Evolutionary conservation across 2,113 vertebrate genomes (phyloP), one percentile per base, ranked within the genome.

Genomic region (Pteruthius melanotis): DNA sequence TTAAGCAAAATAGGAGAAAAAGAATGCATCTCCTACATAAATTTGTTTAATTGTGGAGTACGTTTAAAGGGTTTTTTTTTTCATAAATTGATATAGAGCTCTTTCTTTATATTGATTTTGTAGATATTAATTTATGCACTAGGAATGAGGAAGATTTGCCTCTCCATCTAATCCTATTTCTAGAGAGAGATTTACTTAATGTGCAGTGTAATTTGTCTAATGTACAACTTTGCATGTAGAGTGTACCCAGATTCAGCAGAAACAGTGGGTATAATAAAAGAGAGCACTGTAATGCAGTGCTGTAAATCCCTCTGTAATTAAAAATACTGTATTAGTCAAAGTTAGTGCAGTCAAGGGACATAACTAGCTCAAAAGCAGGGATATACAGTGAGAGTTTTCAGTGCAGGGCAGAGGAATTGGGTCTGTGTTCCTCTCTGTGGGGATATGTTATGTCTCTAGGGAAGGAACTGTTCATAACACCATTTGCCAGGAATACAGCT

Each of bases 141-240:
- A 89, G 68, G 65, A 95, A 94, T 88, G 63, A 91, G 81, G 37
- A 95, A 93, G 83, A 89, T 95, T 94, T 96, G 50, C 68, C 72
- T 95, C 49, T 94, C 87, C 64, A 59, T 92, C 83, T 97, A 89
- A 94, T 97, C 89, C 91, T 93, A 75, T 96, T 97, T 97, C 95
- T 93, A 82, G 87, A 94, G 86, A 93, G 77, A 90, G 91, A 94
- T 94, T 96, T 92, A 84, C 86, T 89, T 96, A 96, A 92, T 78
- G 69, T 97, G 72, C 72, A 79, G 71, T 84, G 93, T 95, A 93
- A 97, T 94, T 97, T 95, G 95, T 96, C 85, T 97, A 96, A 96
- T 89, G 75, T 97, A 78, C 85, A 96, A 88, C 90, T 97, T 92
- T 76, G 86, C 93, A 70, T 66, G 69, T 93, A 59, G 70, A 70